Base-by-base conservation (phyloP, 2,797 vertebrate species). In the Oryzias sinensis region DNA sequence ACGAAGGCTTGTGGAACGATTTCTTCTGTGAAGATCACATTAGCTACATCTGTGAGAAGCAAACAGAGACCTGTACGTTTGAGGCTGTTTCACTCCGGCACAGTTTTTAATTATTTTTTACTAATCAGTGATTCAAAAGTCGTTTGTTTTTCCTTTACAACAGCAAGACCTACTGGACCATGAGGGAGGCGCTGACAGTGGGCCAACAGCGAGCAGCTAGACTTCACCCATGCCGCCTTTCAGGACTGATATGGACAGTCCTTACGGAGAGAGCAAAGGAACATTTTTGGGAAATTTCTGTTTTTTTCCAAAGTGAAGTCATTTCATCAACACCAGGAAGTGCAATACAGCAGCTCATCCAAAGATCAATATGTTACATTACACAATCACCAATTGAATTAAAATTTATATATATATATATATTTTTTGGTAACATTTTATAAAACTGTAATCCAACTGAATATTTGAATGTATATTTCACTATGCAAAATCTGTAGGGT, bases 1-100 rank as follows among this genome's bases (percentile, higher is more conserved):
- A 92, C 1, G 90, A 93, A 46, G 96, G 93, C 25, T 69, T 94
- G 29, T 99, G 96, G 97, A 99, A 97, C 37, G 95, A 97, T 80
- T 97, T 96, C 91, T 91, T 90, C 79, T 98, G 97, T 91, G 91
- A 94, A 87, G 96, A 97, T 49, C 67, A 91, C 82, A 95, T 96
- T 75, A 91, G 88, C 81, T 95, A 94, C 88, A 96, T 98, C 87
- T 99, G 97, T 48, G 93, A 97, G 90, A 95, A 93, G 84, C 88
- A 92, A 68, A 89, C 85, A 54, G 91, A 93, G 47, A 88, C 87
- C 82, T 88, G 95, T 97, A 89, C 78, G 91, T 86, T 25, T 25
- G 2, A 14, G 2, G 41, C 7, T 13, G 6, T 9, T 45, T 17
- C 1, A 60, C 1, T 25, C 2, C 56, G 1, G 1, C 15, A 22